Evolutionary conservation across 2,888 invertebrate genomes (phyloP).

Genomic region (Apomyelois bistriatella): DNA sequence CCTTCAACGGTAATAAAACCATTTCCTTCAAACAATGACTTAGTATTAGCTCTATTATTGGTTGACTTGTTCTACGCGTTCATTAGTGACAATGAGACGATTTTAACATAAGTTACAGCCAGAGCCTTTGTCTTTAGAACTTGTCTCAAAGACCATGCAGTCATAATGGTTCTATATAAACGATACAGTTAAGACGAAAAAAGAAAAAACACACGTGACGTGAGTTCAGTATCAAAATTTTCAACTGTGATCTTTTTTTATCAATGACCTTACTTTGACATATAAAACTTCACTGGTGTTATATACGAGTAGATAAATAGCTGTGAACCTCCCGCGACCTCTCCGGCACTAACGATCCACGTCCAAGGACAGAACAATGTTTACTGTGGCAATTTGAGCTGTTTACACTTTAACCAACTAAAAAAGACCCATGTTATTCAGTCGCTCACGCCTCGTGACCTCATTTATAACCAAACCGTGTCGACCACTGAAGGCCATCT

Average conservation of each 20-base stretch:
- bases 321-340: conserved; percentile 40
- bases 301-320: conserved; percentile 30
- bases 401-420: conserved; percentile 31
- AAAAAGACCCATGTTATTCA: conserved; percentile 31
- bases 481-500: conserved; percentile 34
- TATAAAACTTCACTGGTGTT: not conserved
- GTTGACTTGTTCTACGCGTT: conserved; percentile 4
- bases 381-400: conserved; percentile 35
- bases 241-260: too few relatives aligned
- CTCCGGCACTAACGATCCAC: conserved; percentile 32
- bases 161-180: too few relatives aligned
- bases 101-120: conserved; percentile 4
- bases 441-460: conserved; percentile 19
- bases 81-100: conserved; percentile 8
- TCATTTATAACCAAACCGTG: conserved; percentile 20
- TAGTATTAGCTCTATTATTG: conserved; percentile 13
- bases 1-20: conserved; percentile 38
- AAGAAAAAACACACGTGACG: too few relatives aligned
- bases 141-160: too few relatives aligned
- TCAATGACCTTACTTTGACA: not conserved
- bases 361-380: conserved; percentile 40
- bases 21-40: conserved; percentile 15
- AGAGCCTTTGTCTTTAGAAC: not conserved
- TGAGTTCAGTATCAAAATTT: too few relatives aligned
- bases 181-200: too few relatives aligned